Evolutionary conservation across 2,888 invertebrate species (phyloP).

Genomic region (Drosophila longiperda): DNA sequence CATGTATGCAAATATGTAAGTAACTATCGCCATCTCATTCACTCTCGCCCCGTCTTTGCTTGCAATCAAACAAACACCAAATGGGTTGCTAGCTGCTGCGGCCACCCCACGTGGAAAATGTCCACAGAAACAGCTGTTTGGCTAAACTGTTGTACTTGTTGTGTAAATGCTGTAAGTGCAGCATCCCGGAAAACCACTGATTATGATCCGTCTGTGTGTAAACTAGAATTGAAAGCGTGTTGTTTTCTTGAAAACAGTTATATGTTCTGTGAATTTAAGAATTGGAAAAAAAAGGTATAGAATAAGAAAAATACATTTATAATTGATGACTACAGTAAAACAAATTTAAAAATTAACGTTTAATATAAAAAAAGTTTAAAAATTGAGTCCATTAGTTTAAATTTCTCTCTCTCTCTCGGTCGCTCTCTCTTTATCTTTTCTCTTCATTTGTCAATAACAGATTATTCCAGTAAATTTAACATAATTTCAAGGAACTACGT

Average conservation of each 20-base stretch:
- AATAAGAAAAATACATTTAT: neutral
- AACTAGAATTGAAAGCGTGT: neutral
- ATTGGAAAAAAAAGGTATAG: neutral
- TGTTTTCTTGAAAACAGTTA: neutral
- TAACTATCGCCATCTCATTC: constrained; percentile 1
- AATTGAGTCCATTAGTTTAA: neutral
- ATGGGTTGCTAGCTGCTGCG: constrained; percentile 30
- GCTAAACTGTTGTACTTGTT: constrained; percentile 16
- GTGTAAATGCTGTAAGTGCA: constrained; percentile 35
- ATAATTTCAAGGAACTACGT: constrained; percentile 19
- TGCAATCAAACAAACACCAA: constrained; percentile 67
- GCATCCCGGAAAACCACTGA: constrained; percentile 64
- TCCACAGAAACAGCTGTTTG: constrained; percentile 41
- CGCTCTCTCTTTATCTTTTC: neutral
- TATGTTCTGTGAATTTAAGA: neutral
- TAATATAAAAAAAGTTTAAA: neutral
- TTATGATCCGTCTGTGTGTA: constrained; percentile 33
- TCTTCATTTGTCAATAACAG: neutral
- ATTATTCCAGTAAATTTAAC: constrained; percentile 10
- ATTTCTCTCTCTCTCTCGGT: neutral
- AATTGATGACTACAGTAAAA: neutral
- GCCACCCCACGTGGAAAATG: constrained; percentile 32
- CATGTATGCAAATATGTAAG: constrained; percentile 63
- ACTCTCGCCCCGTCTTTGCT: constrained; percentile 7
- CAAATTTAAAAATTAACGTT: neutral